phyloP scores from a whole-genome alignment of 2,888 invertebrate genomes.

The Diploptera punctata region DNA sequence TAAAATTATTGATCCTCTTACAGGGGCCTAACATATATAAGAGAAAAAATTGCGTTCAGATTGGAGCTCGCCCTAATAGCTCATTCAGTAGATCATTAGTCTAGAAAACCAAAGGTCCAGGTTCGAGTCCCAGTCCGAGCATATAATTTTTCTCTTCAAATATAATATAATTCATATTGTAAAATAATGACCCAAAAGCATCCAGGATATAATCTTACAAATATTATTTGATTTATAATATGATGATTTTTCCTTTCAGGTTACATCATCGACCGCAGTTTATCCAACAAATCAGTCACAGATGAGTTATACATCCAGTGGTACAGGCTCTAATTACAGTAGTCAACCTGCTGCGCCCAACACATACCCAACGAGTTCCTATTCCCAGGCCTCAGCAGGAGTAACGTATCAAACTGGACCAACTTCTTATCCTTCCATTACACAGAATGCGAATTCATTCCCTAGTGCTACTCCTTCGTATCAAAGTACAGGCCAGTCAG shows the following conservation, averaged over 20 bases:
- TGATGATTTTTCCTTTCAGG: slow-evolving; percentile 35
- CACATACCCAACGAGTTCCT: slow-evolving; percentile 42
- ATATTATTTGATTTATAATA: too few species aligned
- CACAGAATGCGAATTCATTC: slow-evolving; percentile 35
- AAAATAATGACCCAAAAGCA: too few species aligned
- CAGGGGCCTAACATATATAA: too few species aligned
- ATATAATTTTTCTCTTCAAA: too few species aligned
- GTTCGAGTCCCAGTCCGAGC: too few species aligned
- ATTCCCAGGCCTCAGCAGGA: slow-evolving; percentile 40
- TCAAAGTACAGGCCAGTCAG: slow-evolving; percentile 38
- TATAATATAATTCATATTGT: too few species aligned
- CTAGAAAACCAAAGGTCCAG: too few species aligned
- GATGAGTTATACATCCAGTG: slow-evolving; percentile 42
- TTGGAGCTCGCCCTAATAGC: too few species aligned
- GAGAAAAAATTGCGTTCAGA: too few species aligned
- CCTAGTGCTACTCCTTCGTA: slow-evolving; percentile 34
- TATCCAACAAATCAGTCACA: slow-evolving; percentile 43
- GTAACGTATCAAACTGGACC: slow-evolving; percentile 38
- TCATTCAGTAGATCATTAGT: too few species aligned
- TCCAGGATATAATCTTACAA: too few species aligned
- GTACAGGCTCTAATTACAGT: slow-evolving; percentile 41
- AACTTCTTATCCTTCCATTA: slow-evolving; percentile 40
- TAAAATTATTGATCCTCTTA: too few species aligned
- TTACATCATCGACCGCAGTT: slow-evolving; percentile 41
- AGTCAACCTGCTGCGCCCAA: slow-evolving; percentile 39